Evolutionary conservation across 1,140 invertebrate species (phyloP).

Genomic region (Zelostemma sp.): DNA sequence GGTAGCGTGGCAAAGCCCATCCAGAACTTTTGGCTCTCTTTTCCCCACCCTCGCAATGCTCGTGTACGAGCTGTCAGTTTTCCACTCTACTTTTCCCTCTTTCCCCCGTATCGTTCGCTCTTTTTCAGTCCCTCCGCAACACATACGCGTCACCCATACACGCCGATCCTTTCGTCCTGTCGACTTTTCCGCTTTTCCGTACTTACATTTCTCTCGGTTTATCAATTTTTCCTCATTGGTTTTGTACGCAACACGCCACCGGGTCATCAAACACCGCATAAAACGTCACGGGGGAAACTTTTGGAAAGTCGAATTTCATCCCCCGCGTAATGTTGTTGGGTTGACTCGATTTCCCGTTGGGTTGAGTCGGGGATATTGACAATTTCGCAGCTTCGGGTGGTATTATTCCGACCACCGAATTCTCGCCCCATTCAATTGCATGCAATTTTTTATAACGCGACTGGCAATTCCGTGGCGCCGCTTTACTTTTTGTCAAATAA

Average conservation of each 20-base stretch:
- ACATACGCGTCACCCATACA: too few species aligned
- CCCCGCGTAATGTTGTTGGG: background rate
- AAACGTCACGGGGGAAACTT: background rate
- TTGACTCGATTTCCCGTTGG: background rate
- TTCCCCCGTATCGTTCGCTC: background rate
- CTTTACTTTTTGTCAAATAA: constrained; percentile 9
- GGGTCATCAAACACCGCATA: too few species aligned
- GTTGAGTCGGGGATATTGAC: background rate
- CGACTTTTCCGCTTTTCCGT: constrained; percentile 20
- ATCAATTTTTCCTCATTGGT: background rate
- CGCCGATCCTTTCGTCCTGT: constrained; percentile 13
- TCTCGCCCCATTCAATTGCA: background rate
- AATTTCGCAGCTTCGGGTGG: background rate
- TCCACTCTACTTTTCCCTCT: constrained; percentile 3
- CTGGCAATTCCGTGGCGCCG: background rate
- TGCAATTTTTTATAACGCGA: background rate
- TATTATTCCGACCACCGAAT: background rate
- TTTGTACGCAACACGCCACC: too few species aligned
- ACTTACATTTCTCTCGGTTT: background rate
- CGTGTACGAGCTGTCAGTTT: constrained; percentile 12
- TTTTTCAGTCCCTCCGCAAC: constrained; percentile 4
- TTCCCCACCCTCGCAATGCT: constrained; percentile 25
- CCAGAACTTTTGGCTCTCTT: constrained; percentile 17
- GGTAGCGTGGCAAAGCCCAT: constrained; percentile 1
- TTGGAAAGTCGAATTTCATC: background rate